phyloP scores from a whole-genome alignment of 2,113 vertebrate genomes.

The Microcebus ravelobensis region DNA sequence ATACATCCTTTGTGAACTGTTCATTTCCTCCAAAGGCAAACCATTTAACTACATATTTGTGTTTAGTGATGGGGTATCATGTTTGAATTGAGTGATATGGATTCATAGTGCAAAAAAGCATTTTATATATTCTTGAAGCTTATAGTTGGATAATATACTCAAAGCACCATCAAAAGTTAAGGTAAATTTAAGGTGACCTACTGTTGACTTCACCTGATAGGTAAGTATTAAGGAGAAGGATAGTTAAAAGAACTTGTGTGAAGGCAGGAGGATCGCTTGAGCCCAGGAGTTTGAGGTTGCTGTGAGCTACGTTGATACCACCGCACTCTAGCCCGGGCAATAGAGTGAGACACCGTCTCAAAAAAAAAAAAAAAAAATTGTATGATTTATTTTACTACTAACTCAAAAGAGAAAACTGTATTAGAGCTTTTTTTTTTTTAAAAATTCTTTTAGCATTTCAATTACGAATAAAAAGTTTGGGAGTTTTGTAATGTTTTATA shows the following conservation, averaged over 20 bases:
- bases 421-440: background rate
- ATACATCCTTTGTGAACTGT: background rate
- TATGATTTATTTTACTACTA: background rate
- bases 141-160: background rate
- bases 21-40: background rate
- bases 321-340: too few relatives aligned
- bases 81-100: constrained; percentile 20
- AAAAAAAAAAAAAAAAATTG: background rate
- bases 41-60: background rate
- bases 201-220: background rate
- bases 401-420: background rate
- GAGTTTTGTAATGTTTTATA: background rate
- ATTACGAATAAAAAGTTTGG: constrained; percentile 11
- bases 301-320: too few relatives aligned
- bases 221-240: constrained; percentile 31
- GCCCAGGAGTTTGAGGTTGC: too few relatives aligned
- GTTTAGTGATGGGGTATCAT: background rate
- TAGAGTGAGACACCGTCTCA: too few relatives aligned
- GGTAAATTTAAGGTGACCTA: background rate
- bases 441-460: constrained; percentile 7
- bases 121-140: constrained; percentile 12
- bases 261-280: too few relatives aligned
- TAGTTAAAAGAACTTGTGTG: background rate
- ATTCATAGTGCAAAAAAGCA: background rate
- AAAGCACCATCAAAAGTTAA: background rate